Percentiles rank a stretch among this genome's conserved stretches.
Conservation (phyloP, 2,113 vertebrate genomes). For the Xiphophorus hellerii region DNA sequence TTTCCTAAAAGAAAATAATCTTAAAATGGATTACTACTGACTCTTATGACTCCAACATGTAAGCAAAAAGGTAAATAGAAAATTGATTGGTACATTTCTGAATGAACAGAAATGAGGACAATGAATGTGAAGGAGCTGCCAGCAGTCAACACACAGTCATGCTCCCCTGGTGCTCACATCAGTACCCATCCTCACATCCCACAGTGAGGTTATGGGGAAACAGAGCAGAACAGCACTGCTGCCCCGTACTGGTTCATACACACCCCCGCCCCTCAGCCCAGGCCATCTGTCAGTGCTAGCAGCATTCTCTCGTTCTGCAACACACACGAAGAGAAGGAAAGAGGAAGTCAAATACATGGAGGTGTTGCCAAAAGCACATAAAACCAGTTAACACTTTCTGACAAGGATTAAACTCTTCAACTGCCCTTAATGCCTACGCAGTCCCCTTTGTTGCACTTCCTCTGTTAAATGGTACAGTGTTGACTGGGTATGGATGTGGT, state of each 20-base stretch:
- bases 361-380: neutral
- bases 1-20: neutral
- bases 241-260: slow-evolving; percentile 33
- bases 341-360: slow-evolving; percentile 29
- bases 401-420: too few relatives aligned
- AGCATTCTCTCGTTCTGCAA: slow-evolving; percentile 4
- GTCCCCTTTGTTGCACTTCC: neutral
- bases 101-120: slow-evolving; percentile 26
- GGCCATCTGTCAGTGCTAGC: slow-evolving; percentile 31
- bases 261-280: slow-evolving; percentile 5
- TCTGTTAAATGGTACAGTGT: neutral
- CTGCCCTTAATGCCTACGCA: neutral
- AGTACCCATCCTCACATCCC: slow-evolving; percentile 42
- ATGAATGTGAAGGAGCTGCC: slow-evolving; percentile 60
- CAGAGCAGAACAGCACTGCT: slow-evolving; percentile 56
- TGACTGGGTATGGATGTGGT: neutral
- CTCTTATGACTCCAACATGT: neutral
- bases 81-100: slow-evolving; percentile 21
- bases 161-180: slow-evolving; percentile 41
- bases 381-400: neutral
- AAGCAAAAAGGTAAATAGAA: slow-evolving; percentile 1
- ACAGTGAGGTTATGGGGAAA: slow-evolving; percentile 55
- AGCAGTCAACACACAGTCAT: slow-evolving; percentile 29
- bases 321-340: slow-evolving; percentile 26
- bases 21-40: neutral